phyloP scores from a whole-genome alignment of 1,140 invertebrate species.

The Nylanderia fulva region DNA sequence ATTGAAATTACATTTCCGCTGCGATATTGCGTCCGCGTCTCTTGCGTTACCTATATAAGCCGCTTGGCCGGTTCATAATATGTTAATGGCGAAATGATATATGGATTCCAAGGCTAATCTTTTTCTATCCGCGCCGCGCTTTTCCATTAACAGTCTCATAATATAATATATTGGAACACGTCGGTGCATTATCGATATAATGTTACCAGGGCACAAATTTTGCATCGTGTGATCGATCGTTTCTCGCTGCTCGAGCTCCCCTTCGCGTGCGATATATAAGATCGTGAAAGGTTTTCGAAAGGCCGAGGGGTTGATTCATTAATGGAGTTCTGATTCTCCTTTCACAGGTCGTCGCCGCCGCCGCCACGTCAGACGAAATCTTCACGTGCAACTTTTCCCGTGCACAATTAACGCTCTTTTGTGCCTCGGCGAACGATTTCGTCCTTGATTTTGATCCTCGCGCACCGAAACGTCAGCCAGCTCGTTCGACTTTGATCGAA shows the following conservation, averaged over 20 bases:
- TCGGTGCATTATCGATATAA: slow-evolving; percentile 18
- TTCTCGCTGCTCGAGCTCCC: slow-evolving; percentile 48
- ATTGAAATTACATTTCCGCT: slow-evolving; percentile 23
- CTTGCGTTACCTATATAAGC: neutral
- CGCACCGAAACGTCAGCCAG: slow-evolving; percentile 22
- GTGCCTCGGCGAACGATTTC: slow-evolving; percentile 2
- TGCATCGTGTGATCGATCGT: slow-evolving; percentile 57
- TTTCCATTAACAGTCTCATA: slow-evolving; percentile 25
- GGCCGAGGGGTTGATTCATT: slow-evolving; percentile 74
- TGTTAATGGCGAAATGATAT: slow-evolving; percentile 18
- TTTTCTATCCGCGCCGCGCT: neutral
- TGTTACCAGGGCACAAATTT: slow-evolving; percentile 47
- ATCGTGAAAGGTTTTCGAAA: slow-evolving; percentile 64
- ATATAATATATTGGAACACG: neutral
- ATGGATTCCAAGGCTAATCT: neutral
- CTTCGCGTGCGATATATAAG: slow-evolving; percentile 65
- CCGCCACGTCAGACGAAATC: slow-evolving; percentile 41
- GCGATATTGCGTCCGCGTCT: neutral
- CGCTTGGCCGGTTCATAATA: neutral
- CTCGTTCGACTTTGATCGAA: slow-evolving; percentile 75
- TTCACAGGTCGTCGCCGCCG: slow-evolving; percentile 3
- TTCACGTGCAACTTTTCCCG: slow-evolving; percentile 56
- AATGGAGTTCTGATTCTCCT: slow-evolving; percentile 74
- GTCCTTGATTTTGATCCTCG: neutral
- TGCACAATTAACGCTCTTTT: slow-evolving; percentile 77